Base-by-base conservation (phyloP, 23 tunicate genomes). In the Clavelina lepadiformis region DNA sequence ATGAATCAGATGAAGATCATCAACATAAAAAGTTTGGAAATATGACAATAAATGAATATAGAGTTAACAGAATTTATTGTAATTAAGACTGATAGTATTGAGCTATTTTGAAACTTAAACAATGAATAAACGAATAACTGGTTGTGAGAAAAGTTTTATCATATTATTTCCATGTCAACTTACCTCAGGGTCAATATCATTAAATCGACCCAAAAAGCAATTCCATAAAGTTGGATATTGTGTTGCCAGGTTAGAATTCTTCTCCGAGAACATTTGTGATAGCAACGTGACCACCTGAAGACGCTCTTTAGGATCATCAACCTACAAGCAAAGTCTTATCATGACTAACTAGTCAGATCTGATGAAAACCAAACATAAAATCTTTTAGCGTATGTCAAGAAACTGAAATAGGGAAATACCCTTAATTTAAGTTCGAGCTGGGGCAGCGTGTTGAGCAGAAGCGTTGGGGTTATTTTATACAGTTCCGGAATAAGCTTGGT, bases 371-470 rank as follows among this genome's bases (percentile, higher is more conserved):
- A n/a, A n/a, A n/a, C n/a, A n/a, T n/a, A n/a, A n/a, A n/a, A n/a
- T n/a, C n/a, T n/a, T n/a, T n/a, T n/a, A n/a, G n/a, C n/a, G n/a
- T n/a, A n/a, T n/a, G n/a, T n/a, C n/a, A n/a, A n/a, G n/a, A n/a
- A n/a, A n/a, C n/a, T n/a, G 18, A 13, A 44, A 44, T 54, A 15
- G 38, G 15, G 31, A 44, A 68, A 57, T 56, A 74, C 83, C 69
- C 76, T 75, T 31, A 89, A 70, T 55, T 81, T 81, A 27, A 81
- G 70, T 47, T 89, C 97, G 29, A 89, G 76, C 35, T 89, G 97
- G 32, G 97, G 89, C n/a, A 81, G 54, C 13, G 83, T 70, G 74
- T 81, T 75, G 11, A 62, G 50, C n/a, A 89, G 68, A 27, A 89
- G 57, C 25, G 75, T 28, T 0, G 87, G 82, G 4, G 79, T 47